Percentiles rank a stretch among this genome's conserved stretches.
These are phyloP conservation scores for Diadema setosum DNA, from an alignment of 35 echinoderm and acorn worm genomes.

Conservation along the genomic window DNA sequence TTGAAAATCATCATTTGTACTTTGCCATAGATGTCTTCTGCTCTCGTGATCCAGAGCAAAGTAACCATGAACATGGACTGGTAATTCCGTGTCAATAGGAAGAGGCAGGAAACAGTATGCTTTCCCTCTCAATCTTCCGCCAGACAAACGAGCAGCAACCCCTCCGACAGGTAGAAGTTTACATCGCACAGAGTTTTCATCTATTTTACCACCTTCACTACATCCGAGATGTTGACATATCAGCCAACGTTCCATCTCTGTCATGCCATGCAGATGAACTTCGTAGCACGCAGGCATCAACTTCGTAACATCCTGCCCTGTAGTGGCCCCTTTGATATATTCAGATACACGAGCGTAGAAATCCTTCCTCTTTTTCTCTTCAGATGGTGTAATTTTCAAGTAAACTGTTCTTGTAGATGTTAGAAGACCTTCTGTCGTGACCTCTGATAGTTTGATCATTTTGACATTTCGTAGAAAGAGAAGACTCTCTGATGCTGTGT, in stretches of 20 bases:
- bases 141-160: conserved; percentile 30
- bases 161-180: conserved; percentile 36
- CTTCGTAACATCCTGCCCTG: no score
- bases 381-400: neutral
- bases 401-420: neutral
- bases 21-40: conserved; percentile 22
- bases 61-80: conserved; percentile 62
- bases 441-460: conserved; percentile 49
- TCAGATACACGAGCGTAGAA: no score
- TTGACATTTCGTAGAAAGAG: conserved; percentile 60
- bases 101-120: conserved; percentile 65
- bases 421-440: neutral
- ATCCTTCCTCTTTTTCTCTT: neutral
- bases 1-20: neutral
- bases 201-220: neutral
- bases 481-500: conserved; percentile 14
- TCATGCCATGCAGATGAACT: no score
- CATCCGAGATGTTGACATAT: conserved; percentile 22
- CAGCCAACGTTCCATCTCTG: conserved; percentile 9
- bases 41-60: conserved; percentile 50
- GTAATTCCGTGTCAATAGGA: conserved; percentile 30
- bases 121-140: neutral
- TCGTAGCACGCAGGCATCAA: no score
- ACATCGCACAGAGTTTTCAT: neutral
- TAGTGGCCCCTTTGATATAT: no score